These are phyloP conservation scores for Homalodisca vitripennis DNA, from an alignment of 1,140 invertebrate genomes.

Conservation along the genomic window DNA sequence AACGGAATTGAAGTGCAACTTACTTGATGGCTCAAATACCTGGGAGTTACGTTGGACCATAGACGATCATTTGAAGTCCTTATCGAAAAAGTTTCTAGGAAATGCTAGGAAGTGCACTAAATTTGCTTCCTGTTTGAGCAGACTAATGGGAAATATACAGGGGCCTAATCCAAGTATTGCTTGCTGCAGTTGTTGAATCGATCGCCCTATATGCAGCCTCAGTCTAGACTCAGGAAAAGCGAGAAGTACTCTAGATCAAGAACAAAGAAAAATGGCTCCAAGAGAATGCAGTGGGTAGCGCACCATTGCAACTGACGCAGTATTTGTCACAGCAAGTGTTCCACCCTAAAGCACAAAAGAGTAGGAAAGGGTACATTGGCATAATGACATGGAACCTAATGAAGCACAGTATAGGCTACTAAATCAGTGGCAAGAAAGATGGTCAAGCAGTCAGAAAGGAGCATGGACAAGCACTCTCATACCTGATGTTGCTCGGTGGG, in stretches of 20 bases:
- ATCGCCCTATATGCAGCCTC: not conserved
- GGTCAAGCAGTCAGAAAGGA: conserved; percentile 31
- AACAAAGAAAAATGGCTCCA: not conserved
- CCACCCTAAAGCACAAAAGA: not conserved
- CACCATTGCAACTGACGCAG: not conserved
- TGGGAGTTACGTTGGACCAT: not conserved
- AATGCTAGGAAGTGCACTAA: not conserved
- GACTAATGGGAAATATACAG: not conserved
- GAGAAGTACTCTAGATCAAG: not conserved
- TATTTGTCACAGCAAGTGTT: conserved; percentile 7
- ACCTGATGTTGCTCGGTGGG: conserved; percentile 32
- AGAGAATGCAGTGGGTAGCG: not conserved
- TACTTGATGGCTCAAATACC: too few relatives aligned
- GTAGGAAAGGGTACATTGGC: not conserved
- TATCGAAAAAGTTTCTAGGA: not conserved
- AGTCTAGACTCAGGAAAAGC: not conserved
- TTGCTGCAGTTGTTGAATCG: not conserved
- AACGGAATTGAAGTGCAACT: not conserved
- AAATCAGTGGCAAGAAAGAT: conserved; percentile 31
- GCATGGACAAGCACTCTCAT: conserved; percentile 38
- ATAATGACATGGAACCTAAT: not conserved
- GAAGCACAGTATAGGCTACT: conserved; percentile 9
- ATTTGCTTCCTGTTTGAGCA: not conserved
- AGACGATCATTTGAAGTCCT: not conserved
- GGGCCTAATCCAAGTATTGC: not conserved